Base-by-base conservation (phyloP, 2,797 vertebrate genomes). In the Phalanger gymnotis region DNA sequence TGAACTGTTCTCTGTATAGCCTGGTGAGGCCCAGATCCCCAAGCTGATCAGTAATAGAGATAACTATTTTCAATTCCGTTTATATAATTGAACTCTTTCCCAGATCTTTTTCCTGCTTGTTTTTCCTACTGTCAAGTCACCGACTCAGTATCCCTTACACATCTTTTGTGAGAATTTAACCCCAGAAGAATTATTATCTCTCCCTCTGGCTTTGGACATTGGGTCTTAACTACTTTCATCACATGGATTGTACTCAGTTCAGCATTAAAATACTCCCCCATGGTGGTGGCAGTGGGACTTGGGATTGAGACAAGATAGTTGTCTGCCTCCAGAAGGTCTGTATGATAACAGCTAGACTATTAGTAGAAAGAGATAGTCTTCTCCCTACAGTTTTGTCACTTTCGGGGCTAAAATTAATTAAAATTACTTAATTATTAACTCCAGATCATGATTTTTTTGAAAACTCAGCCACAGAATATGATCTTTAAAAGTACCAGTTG, bases 401-500 rank as follows among this genome's bases (percentile, higher is more conserved):
- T 61, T 91, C 58, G 94, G n/a, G 57, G 93, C 56, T 95, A 73
- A 40, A 91, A 66, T 96, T 94, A 96, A 97, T 94, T 93, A 94
- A 94, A 95, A 93, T 94, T 58, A 53, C 89, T 98, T 95, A 92
- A 94, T 95, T 92, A 95, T 95, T 96, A 96, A 96, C 58, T 96
- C 89, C 91, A 30, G 95, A 90, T 96, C 91, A 54, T 90, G 92
- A 95, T 91, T 5, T 12, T 12, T 92, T 93, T 52, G 92, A 93
- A 53, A 92, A 6, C 31, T 91, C 92, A 97, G 73, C 53, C 66
- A 91, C 58, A 93, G 89, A 93, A 91, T 95, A 51, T 92, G 55
- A 94, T 54, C 90, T 94, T 87, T 34, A 92, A 94, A 95, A 91
- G 73, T 81, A 81, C 10, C 40, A 87, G 31, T 87, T 11, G 40